Percentiles rank a stretch among this genome's conserved stretches.
phyloP scores from a whole-genome alignment of 30 jellyfish, hydroid and myxozoan species.

The Catostylus mosaicus region DNA sequence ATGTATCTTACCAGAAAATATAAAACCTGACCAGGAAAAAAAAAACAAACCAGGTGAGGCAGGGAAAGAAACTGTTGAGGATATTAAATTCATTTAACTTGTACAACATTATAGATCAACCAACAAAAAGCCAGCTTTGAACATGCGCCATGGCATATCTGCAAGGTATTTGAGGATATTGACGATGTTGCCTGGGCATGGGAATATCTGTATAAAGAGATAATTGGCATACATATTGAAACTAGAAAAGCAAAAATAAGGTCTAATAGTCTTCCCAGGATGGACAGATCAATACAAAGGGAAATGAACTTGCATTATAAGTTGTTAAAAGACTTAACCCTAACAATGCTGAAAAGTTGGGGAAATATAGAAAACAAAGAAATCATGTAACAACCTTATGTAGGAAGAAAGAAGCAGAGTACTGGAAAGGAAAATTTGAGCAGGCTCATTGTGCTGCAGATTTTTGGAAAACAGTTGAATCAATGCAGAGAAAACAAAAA shows the following conservation, averaged over 20 bases:
- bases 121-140: constrained; percentile 23
- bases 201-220: constrained; percentile 32
- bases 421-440: constrained; percentile 43
- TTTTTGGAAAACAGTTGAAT: constrained; percentile 39
- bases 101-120: too few species aligned
- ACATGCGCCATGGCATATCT: constrained; percentile 37
- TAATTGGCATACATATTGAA: constrained; percentile 21
- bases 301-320: constrained; percentile 23
- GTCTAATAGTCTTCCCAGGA: constrained; percentile 45
- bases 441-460: constrained; percentile 26
- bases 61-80: too few species aligned
- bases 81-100: too few species aligned
- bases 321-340: constrained; percentile 29
- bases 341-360: constrained; percentile 21
- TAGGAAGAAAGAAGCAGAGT: constrained; percentile 27
- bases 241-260: constrained; percentile 42
- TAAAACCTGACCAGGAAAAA: too few species aligned
- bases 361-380: constrained; percentile 37
- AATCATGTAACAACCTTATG: constrained; percentile 21
- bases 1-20: too few species aligned
- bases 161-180: constrained; percentile 46
- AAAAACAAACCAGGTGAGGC: too few species aligned
- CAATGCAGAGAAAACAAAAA: constrained; percentile 20
- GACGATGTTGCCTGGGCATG: constrained; percentile 52
- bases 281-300: constrained; percentile 14